Evolutionary conservation across 2,888 invertebrate species (phyloP).

Genomic region (Archaeoteleia sp.): DNA sequence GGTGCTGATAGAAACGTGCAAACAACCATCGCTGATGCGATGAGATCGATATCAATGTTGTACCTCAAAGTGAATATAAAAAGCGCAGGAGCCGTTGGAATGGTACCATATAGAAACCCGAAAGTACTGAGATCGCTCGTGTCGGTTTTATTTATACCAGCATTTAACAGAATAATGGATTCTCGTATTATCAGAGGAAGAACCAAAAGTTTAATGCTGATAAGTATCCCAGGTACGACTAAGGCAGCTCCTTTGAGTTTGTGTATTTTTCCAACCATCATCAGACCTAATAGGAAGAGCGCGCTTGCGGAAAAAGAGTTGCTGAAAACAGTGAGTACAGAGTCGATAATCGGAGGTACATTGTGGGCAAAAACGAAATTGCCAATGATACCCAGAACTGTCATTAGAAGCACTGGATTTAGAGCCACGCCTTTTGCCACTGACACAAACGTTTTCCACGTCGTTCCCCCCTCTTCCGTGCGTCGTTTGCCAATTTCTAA

Average conservation of each 20-base stretch:
- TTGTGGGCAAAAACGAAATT: conserved; percentile 88
- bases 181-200: conserved; percentile 91
- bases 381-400: conserved; percentile 90
- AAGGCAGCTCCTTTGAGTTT: conserved; percentile 86
- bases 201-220: conserved; percentile 91
- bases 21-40: conserved; percentile 95
- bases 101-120: conserved; percentile 96
- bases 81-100: conserved; percentile 96
- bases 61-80: conserved; percentile 95
- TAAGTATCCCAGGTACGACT: conserved; percentile 89
- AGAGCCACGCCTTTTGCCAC: conserved; percentile 83
- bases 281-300: conserved; percentile 90
- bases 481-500: conserved; percentile 87
- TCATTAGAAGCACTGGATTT: conserved; percentile 95
- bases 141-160: conserved; percentile 83
- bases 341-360: conserved; percentile 84
- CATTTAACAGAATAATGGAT: conserved; percentile 84
- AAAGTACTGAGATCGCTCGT: conserved; percentile 91
- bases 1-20: conserved; percentile 96
- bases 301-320: conserved; percentile 94
- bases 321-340: conserved; percentile 87
- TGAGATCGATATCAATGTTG: conserved; percentile 89
- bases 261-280: conserved; percentile 94
- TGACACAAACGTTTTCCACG: conserved; percentile 61
- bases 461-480: conserved; percentile 59